A percentile compares a stretch with the other conserved stretches of the same genome.
Conservation (phyloP, 1,140 invertebrate species). For the Holcopasites calliopsidis region DNA sequence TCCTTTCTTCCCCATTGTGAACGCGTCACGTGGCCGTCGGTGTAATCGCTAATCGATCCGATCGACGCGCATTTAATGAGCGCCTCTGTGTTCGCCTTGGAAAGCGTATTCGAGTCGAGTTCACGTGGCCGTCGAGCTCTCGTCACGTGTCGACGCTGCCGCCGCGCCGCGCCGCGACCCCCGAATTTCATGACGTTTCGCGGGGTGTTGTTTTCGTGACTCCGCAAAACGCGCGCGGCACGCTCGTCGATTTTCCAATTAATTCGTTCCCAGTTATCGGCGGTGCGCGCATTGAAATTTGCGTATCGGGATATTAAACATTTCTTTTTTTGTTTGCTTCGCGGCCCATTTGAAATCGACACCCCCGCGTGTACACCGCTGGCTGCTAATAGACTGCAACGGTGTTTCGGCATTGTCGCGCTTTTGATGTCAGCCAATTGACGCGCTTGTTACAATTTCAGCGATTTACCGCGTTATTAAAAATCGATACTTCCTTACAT, state of each 20-base stretch:
- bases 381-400: background rate
- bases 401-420: background rate
- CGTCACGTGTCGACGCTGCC: slow-evolving; percentile 41
- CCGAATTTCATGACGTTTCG: slow-evolving; percentile 38
- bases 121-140: slow-evolving; percentile 28
- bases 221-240: background rate
- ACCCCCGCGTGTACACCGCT: background rate
- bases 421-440: background rate
- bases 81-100: slow-evolving; percentile 11
- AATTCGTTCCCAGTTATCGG: slow-evolving; percentile 45
- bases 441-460: background rate
- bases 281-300: slow-evolving; percentile 14
- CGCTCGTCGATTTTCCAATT: slow-evolving; percentile 52
- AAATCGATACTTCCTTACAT: background rate
- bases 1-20: slow-evolving; percentile 3
- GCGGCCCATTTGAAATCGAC: slow-evolving; percentile 13
- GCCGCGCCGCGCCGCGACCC: slow-evolving; percentile 30
- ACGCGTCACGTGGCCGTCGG: slow-evolving; percentile 40
- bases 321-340: slow-evolving; percentile 6
- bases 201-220: slow-evolving; percentile 36
- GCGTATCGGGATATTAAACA: slow-evolving; percentile 24
- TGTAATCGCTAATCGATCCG: slow-evolving; percentile 51
- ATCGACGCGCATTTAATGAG: slow-evolving; percentile 55
- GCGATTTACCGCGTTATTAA: background rate
- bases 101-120: background rate